Conservation (phyloP, 2,888 invertebrate genomes). For the Spisula subtruncata region DNA sequence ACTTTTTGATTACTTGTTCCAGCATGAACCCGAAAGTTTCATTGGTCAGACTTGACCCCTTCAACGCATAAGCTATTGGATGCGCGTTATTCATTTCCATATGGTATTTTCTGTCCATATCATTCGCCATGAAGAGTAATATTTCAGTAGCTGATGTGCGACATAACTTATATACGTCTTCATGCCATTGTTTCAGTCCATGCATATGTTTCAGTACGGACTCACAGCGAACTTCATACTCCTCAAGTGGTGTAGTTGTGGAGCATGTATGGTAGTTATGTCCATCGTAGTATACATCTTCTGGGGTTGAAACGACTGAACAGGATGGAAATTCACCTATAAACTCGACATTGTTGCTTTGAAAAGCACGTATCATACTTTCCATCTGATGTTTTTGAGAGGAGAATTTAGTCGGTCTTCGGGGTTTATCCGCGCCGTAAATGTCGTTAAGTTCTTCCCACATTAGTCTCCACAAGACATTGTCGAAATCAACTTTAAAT, state of each 20-base stretch:
- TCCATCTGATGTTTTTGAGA: neutral
- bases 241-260: too few relatives aligned
- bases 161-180: conserved; percentile 23
- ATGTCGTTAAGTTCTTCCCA: conserved; percentile 26
- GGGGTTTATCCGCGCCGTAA: conserved; percentile 4
- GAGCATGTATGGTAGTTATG: too few relatives aligned
- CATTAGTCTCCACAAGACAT: conserved; percentile 5
- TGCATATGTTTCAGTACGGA: neutral
- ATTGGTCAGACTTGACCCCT: conserved; percentile 44
- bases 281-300: neutral
- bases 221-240: too few relatives aligned
- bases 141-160: conserved; percentile 48
- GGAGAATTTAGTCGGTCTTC: conserved; percentile 33
- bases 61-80: conserved; percentile 57
- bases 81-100: conserved; percentile 47
- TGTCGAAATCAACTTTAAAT: conserved; percentile 31
- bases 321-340: conserved; percentile 32
- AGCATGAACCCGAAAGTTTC: conserved; percentile 33
- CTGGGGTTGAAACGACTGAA: neutral
- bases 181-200: conserved; percentile 28
- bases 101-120: conserved; percentile 46
- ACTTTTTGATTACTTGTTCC: conserved; percentile 30
- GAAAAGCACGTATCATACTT: conserved; percentile 26
- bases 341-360: neutral
- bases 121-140: conserved; percentile 46